Conservation (phyloP, 2,113 vertebrate genomes). For the Hiodon tergisus region DNA sequence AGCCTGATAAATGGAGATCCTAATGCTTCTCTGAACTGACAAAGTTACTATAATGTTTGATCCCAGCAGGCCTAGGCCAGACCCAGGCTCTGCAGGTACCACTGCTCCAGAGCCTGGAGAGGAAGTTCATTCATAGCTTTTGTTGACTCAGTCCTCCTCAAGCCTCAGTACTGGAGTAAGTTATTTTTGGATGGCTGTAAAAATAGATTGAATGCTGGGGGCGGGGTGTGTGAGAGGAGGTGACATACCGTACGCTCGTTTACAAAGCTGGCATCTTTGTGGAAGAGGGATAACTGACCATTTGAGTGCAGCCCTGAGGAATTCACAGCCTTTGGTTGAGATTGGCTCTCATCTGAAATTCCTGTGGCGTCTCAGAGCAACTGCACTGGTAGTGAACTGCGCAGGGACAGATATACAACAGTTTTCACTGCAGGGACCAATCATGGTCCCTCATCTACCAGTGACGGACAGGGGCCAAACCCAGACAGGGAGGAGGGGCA, state of each 20-base stretch:
- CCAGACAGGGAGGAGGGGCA: conserved; percentile 4
- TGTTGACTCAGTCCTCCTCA: conserved; percentile 26
- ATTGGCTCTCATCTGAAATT: conserved; percentile 80
- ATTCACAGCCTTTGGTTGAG: conserved; percentile 71
- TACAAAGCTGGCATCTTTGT: conserved; percentile 32
- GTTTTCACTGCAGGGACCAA: neutral
- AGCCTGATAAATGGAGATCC: too few relatives aligned
- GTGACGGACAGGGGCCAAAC: conserved; percentile 1
- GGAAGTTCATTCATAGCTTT: conserved; percentile 50
- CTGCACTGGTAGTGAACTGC: too few relatives aligned
- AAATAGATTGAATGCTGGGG: conserved; percentile 32
- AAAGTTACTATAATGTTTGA: too few relatives aligned
- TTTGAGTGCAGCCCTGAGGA: conserved; percentile 65
- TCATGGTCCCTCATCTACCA: neutral
- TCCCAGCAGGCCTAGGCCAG: neutral
- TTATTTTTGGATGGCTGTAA: conserved; percentile 58
- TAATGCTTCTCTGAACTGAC: too few relatives aligned
- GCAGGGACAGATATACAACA: too few relatives aligned
- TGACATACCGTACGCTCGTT: neutral
- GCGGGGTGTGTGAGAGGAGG: neutral
- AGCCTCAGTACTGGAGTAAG: neutral
- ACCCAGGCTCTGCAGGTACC: neutral
- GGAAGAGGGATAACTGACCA: conserved; percentile 47
- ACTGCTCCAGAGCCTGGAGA: neutral
- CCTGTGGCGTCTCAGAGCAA: conserved; percentile 55